A percentile compares a stretch with the other conserved stretches of the same genome.
Conservation (phyloP, 2,888 invertebrate species). For the Xestobium rufovillosum region DNA sequence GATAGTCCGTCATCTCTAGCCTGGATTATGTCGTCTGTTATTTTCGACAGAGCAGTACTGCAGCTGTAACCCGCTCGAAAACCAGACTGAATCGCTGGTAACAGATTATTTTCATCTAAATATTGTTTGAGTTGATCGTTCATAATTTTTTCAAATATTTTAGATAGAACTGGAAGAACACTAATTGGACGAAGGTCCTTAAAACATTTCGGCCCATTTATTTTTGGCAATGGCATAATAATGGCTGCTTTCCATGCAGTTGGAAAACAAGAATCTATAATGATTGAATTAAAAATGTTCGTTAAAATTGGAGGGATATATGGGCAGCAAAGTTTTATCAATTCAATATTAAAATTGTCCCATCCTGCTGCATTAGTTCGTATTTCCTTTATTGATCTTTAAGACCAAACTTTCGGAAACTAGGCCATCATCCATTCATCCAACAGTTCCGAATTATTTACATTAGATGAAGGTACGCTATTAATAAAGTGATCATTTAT, state of each 20-base stretch:
- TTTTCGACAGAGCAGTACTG: slow-evolving; percentile 25
- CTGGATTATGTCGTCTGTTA: slow-evolving; percentile 24
- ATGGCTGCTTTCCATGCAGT: slow-evolving; percentile 25
- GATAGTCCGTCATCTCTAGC: too few relatives aligned
- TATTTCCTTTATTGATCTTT: slow-evolving; percentile 4
- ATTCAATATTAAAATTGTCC: slow-evolving; percentile 10
- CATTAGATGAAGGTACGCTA: background rate
- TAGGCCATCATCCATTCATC: background rate
- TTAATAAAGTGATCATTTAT: slow-evolving; percentile 10
- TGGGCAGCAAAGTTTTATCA: slow-evolving; percentile 12
- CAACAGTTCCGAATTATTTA: background rate
- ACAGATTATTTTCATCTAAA: slow-evolving; percentile 20
- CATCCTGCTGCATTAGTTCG: slow-evolving; percentile 10
- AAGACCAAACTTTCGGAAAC: slow-evolving; percentile 2
- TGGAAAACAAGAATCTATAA: slow-evolving; percentile 18
- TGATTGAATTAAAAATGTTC: slow-evolving; percentile 14
- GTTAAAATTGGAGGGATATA: slow-evolving; percentile 8
- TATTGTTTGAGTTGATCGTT: too few relatives aligned
- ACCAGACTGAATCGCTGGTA: slow-evolving; percentile 27
- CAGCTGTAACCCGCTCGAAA: slow-evolving; percentile 26
- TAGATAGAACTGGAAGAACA: too few relatives aligned
- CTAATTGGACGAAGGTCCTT: slow-evolving; percentile 27
- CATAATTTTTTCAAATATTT: too few relatives aligned
- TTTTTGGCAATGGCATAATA: slow-evolving; percentile 25
- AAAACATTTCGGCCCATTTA: slow-evolving; percentile 9